Percentiles rank a stretch among this genome's conserved stretches.
Evolutionary conservation across 2,888 invertebrate genomes (phyloP).

Genomic region (Drosophila pseudotakahashii): DNA sequence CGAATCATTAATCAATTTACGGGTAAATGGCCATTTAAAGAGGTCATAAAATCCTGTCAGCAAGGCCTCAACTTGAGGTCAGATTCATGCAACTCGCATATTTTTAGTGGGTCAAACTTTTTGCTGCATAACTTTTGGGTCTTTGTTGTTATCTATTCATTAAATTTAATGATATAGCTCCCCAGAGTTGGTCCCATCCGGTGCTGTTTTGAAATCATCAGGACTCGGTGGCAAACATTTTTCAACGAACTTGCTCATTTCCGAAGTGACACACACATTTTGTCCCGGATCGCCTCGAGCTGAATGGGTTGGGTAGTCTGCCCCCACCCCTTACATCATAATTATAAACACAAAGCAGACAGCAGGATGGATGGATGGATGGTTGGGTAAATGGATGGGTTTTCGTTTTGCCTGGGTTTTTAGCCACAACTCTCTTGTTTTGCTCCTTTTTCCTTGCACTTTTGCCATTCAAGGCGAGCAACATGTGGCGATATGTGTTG

Average conservation of each 20-base stretch:
- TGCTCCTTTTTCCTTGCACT: slow-evolving; percentile 16
- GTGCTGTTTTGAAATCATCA: slow-evolving; percentile 40
- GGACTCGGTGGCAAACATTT: slow-evolving; percentile 38
- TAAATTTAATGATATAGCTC: slow-evolving; percentile 45
- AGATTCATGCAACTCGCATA: slow-evolving; percentile 10
- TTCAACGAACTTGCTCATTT: slow-evolving; percentile 55
- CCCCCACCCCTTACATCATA: slow-evolving; percentile 63
- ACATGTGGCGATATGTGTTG: slow-evolving; percentile 59
- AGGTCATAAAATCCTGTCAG: slow-evolving; percentile 50
- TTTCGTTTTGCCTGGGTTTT: background rate
- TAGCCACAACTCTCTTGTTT: slow-evolving; percentile 5
- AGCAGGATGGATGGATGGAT: slow-evolving; percentile 43
- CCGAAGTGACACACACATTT: slow-evolving; percentile 68
- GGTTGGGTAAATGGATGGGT: slow-evolving; percentile 37
- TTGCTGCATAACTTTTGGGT: slow-evolving; percentile 16
- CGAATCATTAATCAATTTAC: slow-evolving; percentile 66
- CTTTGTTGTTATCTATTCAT: slow-evolving; percentile 47
- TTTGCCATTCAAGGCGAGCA: slow-evolving; percentile 29
- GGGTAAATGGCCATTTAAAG: slow-evolving; percentile 50
- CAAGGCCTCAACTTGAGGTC: slow-evolving; percentile 17
- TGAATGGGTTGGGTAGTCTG: slow-evolving; percentile 14
- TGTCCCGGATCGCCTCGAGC: slow-evolving; percentile 42
- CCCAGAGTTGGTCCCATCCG: slow-evolving; percentile 25
- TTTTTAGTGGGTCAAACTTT: slow-evolving; percentile 13
- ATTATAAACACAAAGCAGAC: slow-evolving; percentile 55